Conservation (phyloP, 2,797 vertebrate genomes). For the Scleropages formosus region DNA sequence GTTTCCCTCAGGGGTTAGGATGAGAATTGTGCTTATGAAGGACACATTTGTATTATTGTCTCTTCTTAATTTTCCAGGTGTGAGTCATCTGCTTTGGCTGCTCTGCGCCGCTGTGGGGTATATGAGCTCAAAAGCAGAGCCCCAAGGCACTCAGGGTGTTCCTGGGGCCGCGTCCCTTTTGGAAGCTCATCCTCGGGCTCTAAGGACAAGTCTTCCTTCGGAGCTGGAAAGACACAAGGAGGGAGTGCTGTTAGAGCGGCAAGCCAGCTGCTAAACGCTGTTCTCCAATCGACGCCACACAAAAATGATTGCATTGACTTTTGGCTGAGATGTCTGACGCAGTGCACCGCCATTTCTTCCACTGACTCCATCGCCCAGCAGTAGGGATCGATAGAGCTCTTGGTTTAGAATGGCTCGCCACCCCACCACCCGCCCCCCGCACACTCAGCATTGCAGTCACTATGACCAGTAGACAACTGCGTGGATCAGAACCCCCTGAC, state of each 20-base stretch:
- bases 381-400: neutral
- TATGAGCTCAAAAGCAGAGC: too few relatives aligned
- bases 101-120: too few relatives aligned
- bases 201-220: neutral
- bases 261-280: neutral
- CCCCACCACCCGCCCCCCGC: neutral
- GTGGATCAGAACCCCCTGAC: neutral
- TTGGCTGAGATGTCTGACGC: neutral
- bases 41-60: neutral
- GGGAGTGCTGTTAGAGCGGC: neutral
- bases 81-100: neutral
- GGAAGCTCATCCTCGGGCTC: neutral
- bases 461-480: neutral
- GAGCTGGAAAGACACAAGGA: neutral
- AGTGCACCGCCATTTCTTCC: neutral
- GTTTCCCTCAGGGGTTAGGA: neutral
- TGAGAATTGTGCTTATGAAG: neutral
- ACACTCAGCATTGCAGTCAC: neutral
- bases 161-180: neutral
- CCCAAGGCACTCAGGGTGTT: slow-evolving; percentile 4
- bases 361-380: too few relatives aligned
- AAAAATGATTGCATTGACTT: neutral
- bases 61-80: neutral
- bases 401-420: neutral
- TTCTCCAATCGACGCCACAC: neutral